Evolutionary conservation across 2,113 vertebrate genomes (phyloP), one percentile per base, ranked within the genome.

Genomic region (Seriola quinqueradiata): DNA sequence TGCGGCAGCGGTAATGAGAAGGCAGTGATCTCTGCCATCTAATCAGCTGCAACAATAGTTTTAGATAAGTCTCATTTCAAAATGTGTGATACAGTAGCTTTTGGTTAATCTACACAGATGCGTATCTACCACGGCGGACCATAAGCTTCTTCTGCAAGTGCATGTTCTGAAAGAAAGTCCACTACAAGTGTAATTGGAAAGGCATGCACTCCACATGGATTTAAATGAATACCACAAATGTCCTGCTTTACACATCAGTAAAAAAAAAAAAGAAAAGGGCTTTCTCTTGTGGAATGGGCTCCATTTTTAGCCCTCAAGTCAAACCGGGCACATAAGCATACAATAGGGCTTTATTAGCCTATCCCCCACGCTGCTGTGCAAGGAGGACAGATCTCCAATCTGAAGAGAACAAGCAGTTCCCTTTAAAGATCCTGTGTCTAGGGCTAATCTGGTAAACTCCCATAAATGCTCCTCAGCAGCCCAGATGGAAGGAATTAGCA

Each of bases 391-490:
- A 93, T 94, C 89, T 94, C 78, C 91, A 87, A 94, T 96, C 93
- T 89, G 83, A 89, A 77, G 77, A 91, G 88, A 95, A 94, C 93
- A 91, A 92, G 85, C 83, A 64, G 68, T 81, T 93, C 82, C 79
- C 85, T 93, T 93, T 90, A 91, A 92, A 93, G 83, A 88, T 89
- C 92, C 87, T 74, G 75, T 91, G 90, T 92, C 87, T 86, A 74
- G 66, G 78, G 72, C 89, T 95, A 94, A 95, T 94, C 92, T 94
- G 89, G 89, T 94, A 93, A 93, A 94, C 92, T 93, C 90, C 85
- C 74, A 90, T 92, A 92, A 94, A 94, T 89, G 92, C 89, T 94
- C 79, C 58, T 89, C 84, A 85, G 82, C 90, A 92, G 75, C 85
- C 84, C 87, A 94, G 84, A 92, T 91, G 91, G 85, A 86, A 81